Base-by-base conservation (phyloP, 1,140 invertebrate genomes). In the Araneus ventricosus region DNA sequence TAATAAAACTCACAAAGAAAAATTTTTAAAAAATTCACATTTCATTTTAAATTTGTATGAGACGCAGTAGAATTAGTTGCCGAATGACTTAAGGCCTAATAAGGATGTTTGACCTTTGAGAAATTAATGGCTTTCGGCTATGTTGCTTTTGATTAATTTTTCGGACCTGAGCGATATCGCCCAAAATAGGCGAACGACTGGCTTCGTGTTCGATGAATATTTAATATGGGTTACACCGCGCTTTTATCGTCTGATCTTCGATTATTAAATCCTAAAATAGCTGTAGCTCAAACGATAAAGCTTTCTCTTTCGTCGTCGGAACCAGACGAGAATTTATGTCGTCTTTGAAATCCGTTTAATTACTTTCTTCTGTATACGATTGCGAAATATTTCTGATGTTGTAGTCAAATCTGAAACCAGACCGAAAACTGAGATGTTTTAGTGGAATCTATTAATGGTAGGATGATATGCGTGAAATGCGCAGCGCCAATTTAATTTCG, bases 121-220 rank as follows among this genome's bases (percentile, higher is more conserved):
- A 75, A 75, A 75, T 30, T 75, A 75, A 75, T 37, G 70, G 37
- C 70, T 75, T 75, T 75, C 70, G 27, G 4, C 70, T 17, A 20
- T 75, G 70, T 34, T 75, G 34, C 70, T 75, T 20, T 34, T 75
- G 70, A 75, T 75, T 75, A 75, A 75, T 75, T 75, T 37, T 75
- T 20, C 30, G 70, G 30, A 37, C 70, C 20, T 22, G 70, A 75
- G 37, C 30, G 70, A 34, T 27, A 75, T 5, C 20, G 17, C 17
- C 70, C 27, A 20, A 75, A 30, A 34, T 37, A 34, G 70, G 30
- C 27, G 63, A 27, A 30, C 27, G 27, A 67, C 10, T 67, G 63
- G 4, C 30, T 34, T 20, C 70, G 34, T 75, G 70, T 75, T 34
- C 30, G 27, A 75, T 75, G 30, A 75, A 75, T 75, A 75, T 37